Base-by-base conservation (phyloP, 2,797 vertebrate species). In the Enteromius mattozi region DNA sequence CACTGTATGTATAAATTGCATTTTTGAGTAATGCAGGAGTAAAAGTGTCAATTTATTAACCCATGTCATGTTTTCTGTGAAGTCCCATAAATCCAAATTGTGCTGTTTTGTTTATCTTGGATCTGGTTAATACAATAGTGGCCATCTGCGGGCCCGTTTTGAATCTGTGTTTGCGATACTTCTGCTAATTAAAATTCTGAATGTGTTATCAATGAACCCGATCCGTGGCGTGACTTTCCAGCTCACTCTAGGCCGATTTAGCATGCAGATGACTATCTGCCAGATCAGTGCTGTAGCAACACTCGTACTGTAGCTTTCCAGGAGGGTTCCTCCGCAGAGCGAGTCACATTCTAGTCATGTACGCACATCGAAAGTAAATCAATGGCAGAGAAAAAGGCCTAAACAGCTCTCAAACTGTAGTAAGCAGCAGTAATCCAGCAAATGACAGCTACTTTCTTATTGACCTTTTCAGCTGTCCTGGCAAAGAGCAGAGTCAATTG, bases 311-410 rank as follows among this genome's bases (percentile, higher is more conserved):
- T 33, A 65, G 61, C 61, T 65, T 65, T 78, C 83, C 51, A 84
- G 72, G 82, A 86, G 54, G 40, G 37, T 71, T 86, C 51, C 65
- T 78, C 27, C 17, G 78, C 77, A 82, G 80, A 82, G 75, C 69
- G 68, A 49, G 68, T 59, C 77, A 42, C 68, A 85, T 88, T 86
- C 77, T 75, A 76, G 82, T 87, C 88, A 84, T 80, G 78, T 61
- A 59, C 40, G 33, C 30, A 7, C 79, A 51, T 83, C 75, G 78
- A 88, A 87, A 87, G 85, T 24, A 87, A 91, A 90, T 90, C 89
- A 56, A 86, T 90, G 83, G 59, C 77, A 78, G n/a, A 47, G 30
- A 65, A 72, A 79, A 65, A 16, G 77, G 59, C 66, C 86, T 59
- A 74, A 85, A 70, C 65, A 65, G 74, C 45, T 76, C 74, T 77